phyloP scores from a whole-genome alignment of 2,888 invertebrate genomes.

The Rhingia rostrata region DNA sequence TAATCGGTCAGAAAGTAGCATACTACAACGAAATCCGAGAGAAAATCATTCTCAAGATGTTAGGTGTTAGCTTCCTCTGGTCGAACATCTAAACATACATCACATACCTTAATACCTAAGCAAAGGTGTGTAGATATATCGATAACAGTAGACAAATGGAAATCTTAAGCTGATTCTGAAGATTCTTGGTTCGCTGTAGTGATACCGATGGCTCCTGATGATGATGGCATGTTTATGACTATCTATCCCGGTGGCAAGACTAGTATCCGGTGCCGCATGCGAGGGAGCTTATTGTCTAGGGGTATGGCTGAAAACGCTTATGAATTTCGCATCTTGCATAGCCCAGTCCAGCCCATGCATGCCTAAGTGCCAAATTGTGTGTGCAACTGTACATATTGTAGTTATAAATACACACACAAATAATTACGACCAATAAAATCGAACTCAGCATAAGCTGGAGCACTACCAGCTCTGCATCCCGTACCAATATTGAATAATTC shows the following conservation, averaged over 20 bases:
- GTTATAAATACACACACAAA: background rate
- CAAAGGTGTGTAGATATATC: background rate
- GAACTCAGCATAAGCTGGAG: slow-evolving; percentile 8
- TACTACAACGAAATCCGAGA: slow-evolving; percentile 13
- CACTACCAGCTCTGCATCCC: too few relatives aligned
- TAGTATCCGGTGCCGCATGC: background rate
- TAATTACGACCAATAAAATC: slow-evolving; percentile 23
- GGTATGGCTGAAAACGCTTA: slow-evolving; percentile 56
- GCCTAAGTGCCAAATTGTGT: slow-evolving; percentile 34
- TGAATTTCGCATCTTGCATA: slow-evolving; percentile 23
- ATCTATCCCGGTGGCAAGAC: slow-evolving; percentile 30
- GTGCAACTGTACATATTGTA: background rate
- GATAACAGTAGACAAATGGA: slow-evolving; percentile 35
- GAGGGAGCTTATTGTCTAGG: slow-evolving; percentile 35
- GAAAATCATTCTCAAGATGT: slow-evolving; percentile 33
- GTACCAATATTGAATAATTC: slow-evolving; percentile 66
- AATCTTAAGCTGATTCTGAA: slow-evolving; percentile 61
- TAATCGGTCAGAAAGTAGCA: slow-evolving; percentile 61
- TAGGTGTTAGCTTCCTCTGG: background rate
- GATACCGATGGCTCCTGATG: slow-evolving; percentile 3
- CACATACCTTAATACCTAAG: background rate
- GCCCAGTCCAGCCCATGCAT: slow-evolving; percentile 20
- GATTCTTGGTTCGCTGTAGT: background rate
- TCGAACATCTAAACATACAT: background rate
- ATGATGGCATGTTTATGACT: slow-evolving; percentile 47